A percentile compares a stretch with the other conserved stretches of the same genome.
These are phyloP conservation scores for Myotis planiceps DNA, from an alignment of 2,797 vertebrate genomes.

Conservation along the genomic window DNA sequence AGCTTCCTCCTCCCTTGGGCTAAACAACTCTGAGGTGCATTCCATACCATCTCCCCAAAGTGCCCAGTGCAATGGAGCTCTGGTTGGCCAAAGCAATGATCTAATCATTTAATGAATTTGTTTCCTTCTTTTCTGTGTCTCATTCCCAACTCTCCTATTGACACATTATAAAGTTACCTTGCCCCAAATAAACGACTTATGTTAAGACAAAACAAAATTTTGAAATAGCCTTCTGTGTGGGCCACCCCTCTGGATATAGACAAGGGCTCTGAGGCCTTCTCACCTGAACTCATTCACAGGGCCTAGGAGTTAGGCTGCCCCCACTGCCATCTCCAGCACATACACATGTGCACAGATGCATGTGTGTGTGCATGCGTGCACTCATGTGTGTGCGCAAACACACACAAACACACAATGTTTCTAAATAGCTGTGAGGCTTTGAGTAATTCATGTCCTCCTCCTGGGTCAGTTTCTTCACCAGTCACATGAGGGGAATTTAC, in stretches of 20 bases:
- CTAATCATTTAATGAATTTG: neutral
- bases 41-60: neutral
- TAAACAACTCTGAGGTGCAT: neutral
- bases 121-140: neutral
- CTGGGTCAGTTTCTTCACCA: neutral
- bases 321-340: neutral
- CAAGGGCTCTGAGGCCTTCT: neutral
- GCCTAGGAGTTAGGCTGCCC: neutral
- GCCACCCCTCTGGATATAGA: neutral
- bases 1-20: neutral
- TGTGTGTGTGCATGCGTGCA: too few relatives aligned
- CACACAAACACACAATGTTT: neutral
- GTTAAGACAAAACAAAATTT: neutral
- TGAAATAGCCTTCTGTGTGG: neutral
- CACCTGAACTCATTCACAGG: neutral
- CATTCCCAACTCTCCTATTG: neutral
- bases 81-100: neutral
- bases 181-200: neutral
- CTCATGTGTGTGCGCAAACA: too few relatives aligned
- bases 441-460: neutral
- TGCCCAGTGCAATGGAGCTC: neutral
- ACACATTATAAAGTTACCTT: neutral
- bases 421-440: neutral
- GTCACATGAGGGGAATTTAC: neutral
- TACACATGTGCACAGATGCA: neutral